These are phyloP conservation scores for Quadriops clusia DNA, from an alignment of 2,888 invertebrate species.

Conservation along the genomic window DNA sequence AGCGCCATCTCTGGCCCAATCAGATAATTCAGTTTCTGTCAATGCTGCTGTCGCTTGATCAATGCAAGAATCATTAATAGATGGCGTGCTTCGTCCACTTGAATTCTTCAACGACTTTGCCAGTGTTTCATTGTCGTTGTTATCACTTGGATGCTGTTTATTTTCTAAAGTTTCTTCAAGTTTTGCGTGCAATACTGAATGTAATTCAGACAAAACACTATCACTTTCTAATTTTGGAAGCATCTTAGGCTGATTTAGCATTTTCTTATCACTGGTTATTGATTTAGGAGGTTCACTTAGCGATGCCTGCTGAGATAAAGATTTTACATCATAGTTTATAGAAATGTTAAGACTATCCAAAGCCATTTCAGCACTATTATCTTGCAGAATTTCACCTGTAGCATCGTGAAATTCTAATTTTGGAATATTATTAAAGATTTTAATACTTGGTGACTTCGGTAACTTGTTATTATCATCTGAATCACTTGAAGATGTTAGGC, in stretches of 20 bases:
- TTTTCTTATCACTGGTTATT: conserved; percentile 32
- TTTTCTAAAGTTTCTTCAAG: conserved; percentile 14
- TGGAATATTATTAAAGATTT: conserved; percentile 34
- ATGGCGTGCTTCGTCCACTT: conserved; percentile 41
- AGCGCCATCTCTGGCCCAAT: conserved; percentile 75
- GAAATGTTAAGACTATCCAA: conserved; percentile 22
- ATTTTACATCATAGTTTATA: conserved; percentile 12
- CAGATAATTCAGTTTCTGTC: conserved; percentile 79
- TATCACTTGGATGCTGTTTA: conserved; percentile 23
- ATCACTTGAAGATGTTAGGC: conserved; percentile 18
- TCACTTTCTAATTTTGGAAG: conserved; percentile 27
- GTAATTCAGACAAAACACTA: conserved; percentile 23
- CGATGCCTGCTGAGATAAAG: conserved; percentile 13
- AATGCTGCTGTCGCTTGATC: conserved; percentile 60
- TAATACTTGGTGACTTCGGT: conserved; percentile 20
- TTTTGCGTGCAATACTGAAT: conserved; percentile 26
- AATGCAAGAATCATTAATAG: conserved; percentile 50
- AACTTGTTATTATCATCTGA: conserved; percentile 24
- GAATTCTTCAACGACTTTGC: conserved; percentile 24
- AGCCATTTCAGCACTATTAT: conserved; percentile 18
- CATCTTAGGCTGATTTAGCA: conserved; percentile 34
- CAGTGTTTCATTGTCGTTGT: conserved; percentile 20
- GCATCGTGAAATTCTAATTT: conserved; percentile 54
- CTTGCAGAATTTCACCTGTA: conserved; percentile 16
- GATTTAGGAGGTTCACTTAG: conserved; percentile 26